phyloP scores from a whole-genome alignment of 2,888 invertebrate genomes.

The Saturnia japonica region DNA sequence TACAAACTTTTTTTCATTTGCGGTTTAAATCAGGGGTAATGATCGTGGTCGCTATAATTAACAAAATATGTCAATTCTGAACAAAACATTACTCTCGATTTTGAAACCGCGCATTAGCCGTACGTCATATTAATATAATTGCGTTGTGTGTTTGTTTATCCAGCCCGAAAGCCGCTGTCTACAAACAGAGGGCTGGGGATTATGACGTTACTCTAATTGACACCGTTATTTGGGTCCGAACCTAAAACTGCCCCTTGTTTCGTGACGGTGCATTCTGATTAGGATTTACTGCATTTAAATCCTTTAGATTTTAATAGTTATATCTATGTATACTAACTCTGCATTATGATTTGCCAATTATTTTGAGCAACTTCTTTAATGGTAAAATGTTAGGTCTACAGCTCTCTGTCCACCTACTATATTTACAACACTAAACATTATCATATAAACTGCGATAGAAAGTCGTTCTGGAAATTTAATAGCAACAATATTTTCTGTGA shows the following conservation, averaged over 20 bases:
- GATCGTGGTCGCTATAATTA: background rate
- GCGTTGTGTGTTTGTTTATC: conserved; percentile 50
- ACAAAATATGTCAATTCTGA: background rate
- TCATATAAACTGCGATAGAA: no score
- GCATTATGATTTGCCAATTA: background rate
- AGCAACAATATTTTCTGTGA: no score
- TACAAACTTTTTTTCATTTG: background rate
- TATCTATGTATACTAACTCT: background rate
- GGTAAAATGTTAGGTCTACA: no score
- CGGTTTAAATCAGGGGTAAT: background rate
- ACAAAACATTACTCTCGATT: background rate
- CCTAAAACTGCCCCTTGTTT: conserved; percentile 58
- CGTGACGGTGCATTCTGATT: conserved; percentile 72
- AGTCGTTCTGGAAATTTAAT: no score
- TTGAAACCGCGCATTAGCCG: conserved; percentile 6
- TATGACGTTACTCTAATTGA: conserved; percentile 76
- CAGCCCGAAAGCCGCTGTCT: conserved; percentile 41
- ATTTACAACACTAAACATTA: no score
- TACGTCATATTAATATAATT: conserved; percentile 57
- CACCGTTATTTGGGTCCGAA: conserved; percentile 61
- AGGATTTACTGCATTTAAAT: conserved; percentile 39
- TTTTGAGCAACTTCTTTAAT: background rate
- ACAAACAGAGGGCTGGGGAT: conserved; percentile 63
- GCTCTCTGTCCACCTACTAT: no score
- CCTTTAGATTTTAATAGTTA: background rate